Evolutionary conservation across 2,113 vertebrate species (phyloP).

Genomic region (Bubo blakistoni): DNA sequence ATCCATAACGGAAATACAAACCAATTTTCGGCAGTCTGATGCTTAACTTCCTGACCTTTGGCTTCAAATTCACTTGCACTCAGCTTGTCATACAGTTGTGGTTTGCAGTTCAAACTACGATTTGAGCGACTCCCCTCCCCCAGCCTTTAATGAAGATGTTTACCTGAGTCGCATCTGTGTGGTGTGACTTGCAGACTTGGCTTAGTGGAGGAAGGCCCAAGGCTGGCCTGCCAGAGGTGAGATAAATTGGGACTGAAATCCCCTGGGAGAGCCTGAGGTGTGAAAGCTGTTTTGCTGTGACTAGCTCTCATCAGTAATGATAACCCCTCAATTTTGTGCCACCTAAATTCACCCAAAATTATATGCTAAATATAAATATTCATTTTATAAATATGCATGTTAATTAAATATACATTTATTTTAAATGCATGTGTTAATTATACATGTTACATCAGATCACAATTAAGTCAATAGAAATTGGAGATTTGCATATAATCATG

Average conservation of each 20-base stretch:
- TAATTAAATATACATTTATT: conserved; percentile 88
- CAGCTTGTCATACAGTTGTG: neutral
- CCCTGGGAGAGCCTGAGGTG: conserved; percentile 42
- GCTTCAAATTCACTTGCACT: neutral
- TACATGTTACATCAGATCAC: conserved; percentile 82
- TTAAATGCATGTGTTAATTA: conserved; percentile 85
- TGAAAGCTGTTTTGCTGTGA: conserved; percentile 59
- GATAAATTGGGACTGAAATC: conserved; percentile 60
- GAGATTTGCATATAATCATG: conserved; percentile 86
- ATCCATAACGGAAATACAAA: neutral
- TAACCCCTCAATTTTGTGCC: conserved; percentile 63
- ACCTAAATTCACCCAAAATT: conserved; percentile 72
- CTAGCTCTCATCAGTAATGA: conserved; percentile 59
- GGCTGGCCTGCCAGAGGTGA: conserved; percentile 36
- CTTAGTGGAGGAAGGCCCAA: conserved; percentile 40
- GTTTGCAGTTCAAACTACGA: neutral
- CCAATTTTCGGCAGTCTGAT: neutral
- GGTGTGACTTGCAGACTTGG: conserved; percentile 6
- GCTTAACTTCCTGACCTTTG: neutral
- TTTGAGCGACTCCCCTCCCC: neutral
- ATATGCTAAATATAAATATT: conserved; percentile 81
- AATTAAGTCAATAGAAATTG: conserved; percentile 86
- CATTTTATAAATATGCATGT: conserved; percentile 85
- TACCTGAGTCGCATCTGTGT: neutral
- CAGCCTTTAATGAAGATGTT: conserved; percentile 38